Evolutionary conservation across 1,140 invertebrate species (phyloP).

Genomic region (Cydia fagiglandana): DNA sequence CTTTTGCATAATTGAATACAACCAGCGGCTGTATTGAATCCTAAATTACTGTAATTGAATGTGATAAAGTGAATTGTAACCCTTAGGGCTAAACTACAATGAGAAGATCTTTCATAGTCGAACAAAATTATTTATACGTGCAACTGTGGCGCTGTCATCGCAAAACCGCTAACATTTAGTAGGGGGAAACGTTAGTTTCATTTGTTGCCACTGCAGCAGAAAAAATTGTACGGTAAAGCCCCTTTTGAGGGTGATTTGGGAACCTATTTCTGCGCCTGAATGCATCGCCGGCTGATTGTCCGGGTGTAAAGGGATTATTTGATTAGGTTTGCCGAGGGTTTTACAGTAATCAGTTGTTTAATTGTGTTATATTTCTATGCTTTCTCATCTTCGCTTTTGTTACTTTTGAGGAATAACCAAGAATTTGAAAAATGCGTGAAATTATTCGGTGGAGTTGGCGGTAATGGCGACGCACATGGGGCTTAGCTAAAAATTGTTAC

Average conservation of each 20-base stretch:
- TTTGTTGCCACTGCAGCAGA: not conserved
- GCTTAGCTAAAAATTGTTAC: too few species aligned
- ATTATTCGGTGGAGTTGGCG: not conserved
- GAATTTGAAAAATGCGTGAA: not conserved
- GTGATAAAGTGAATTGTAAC: conserved; percentile 14
- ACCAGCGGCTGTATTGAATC: conserved; percentile 1
- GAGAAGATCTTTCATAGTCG: conserved; percentile 5
- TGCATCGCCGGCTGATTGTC: conserved; percentile 19
- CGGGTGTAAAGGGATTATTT: conserved; percentile 10
- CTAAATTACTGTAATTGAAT: conserved; percentile 10
- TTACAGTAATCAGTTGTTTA: conserved; percentile 13
- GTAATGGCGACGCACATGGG: too few species aligned
- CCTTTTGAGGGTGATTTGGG: conserved; percentile 18
- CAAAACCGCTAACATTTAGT: not conserved
- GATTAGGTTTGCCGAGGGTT: conserved; percentile 21
- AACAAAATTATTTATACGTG: not conserved
- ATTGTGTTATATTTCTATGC: not conserved
- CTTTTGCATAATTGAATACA: conserved; percentile 9
- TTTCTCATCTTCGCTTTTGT: conserved; percentile 30
- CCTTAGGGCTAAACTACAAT: conserved; percentile 12
- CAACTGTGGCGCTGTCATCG: not conserved
- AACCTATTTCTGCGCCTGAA: conserved; percentile 25
- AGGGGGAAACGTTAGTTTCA: not conserved
- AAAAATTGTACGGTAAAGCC: not conserved
- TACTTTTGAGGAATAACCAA: conserved; percentile 38